A percentile compares a stretch with the other conserved stretches of the same genome.
Conservation (phyloP, 1,140 invertebrate species). For the Aphelenchoides avenae region DNA sequence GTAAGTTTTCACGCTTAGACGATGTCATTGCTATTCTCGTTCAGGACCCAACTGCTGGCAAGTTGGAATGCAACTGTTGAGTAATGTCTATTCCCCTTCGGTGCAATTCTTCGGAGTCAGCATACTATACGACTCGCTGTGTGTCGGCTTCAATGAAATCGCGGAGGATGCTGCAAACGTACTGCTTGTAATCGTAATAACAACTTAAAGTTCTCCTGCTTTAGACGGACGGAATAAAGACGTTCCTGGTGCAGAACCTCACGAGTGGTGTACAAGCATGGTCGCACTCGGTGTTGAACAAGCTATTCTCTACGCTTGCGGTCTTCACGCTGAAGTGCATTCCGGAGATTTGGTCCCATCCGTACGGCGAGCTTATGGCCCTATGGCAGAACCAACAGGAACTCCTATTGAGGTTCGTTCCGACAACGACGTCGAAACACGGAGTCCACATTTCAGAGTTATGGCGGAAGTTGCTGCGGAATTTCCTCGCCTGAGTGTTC, state of each 20-base stretch:
- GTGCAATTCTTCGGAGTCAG: conserved; percentile 22
- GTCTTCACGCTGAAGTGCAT: conserved; percentile 16
- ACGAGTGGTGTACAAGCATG: conserved; percentile 3
- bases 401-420: conserved; percentile 11
- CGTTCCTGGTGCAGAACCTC: conserved; percentile 11
- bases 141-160: conserved; percentile 11
- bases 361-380: conserved; percentile 2
- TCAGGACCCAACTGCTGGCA: neutral
- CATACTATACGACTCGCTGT: neutral
- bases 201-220: neutral
- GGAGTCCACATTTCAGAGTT: conserved; percentile 9
- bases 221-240: conserved; percentile 9
- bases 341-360: conserved; percentile 18
- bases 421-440: neutral
- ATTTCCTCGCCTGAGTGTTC: conserved; percentile 12
- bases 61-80: neutral
- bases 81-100: neutral
- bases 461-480: conserved; percentile 17
- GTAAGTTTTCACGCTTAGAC: too few species aligned
- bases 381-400: conserved; percentile 15
- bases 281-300: conserved; percentile 17
- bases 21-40: neutral
- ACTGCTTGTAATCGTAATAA: neutral
- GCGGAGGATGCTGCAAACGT: conserved; percentile 9
- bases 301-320: conserved; percentile 14